Conservation (phyloP, 2,797 vertebrate species). For the Arnoldichthys spilopterus region DNA sequence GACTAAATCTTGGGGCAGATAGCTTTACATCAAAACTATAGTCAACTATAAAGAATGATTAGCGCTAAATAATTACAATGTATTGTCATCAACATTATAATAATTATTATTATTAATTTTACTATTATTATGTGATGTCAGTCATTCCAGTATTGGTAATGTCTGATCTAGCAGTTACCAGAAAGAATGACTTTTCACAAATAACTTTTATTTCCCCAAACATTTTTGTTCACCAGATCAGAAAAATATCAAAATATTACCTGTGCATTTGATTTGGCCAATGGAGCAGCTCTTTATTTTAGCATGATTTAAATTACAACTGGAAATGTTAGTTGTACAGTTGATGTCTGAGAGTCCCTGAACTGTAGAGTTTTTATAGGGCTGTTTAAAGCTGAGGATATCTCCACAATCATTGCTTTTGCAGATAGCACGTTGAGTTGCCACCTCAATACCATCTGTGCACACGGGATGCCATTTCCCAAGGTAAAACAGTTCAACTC, state of each 20-base stretch:
- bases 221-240: too few species aligned
- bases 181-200: too few species aligned
- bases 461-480: slow-evolving; percentile 38
- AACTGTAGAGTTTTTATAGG: accelerated
- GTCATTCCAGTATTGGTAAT: too few species aligned
- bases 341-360: background rate
- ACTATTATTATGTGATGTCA: too few species aligned
- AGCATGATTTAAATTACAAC: background rate
- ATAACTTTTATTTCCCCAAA: too few species aligned
- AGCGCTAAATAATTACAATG: too few species aligned
- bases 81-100: too few species aligned
- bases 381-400: accelerated
- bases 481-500: slow-evolving; percentile 39
- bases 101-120: too few species aligned
- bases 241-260: slow-evolving; percentile 14
- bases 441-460: accelerated
- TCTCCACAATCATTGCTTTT: slow-evolving; percentile 49
- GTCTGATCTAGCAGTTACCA: too few species aligned
- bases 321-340: background rate
- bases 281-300: accelerated
- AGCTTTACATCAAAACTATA: too few species aligned
- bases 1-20: too few species aligned
- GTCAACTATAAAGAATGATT: too few species aligned
- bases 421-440: slow-evolving; percentile 46
- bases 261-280: slow-evolving; percentile 46